Evolutionary conservation across 2,888 invertebrate genomes (phyloP), one percentile per base, ranked within the genome.

Genomic region (Deroplatys truncata): DNA sequence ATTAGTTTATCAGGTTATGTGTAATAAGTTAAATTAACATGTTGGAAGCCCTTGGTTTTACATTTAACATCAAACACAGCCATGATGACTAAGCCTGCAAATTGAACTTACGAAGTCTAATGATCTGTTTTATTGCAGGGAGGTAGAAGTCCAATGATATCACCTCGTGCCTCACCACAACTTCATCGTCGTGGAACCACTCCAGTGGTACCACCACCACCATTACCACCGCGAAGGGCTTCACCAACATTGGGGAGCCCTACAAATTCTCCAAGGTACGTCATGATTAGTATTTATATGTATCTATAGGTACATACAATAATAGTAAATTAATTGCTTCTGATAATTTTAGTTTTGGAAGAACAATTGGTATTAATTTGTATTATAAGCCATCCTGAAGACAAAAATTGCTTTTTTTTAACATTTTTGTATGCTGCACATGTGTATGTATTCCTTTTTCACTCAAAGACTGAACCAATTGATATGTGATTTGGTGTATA

Each of bases 151-250:
- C 95, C 95, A 2, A 94, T 95, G 93, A 94, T 95, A 91, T 95
- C 95, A 16, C 95, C 95, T 1, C 94, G 95, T 90, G 94, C 94
- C 90, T 96, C 96, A 83, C 95, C 95, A 1, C 94, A 94, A 89
- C 92, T 92, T 83, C 90, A 92, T 43, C 92, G 94, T 28, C 92
- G 94, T 82, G 94, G 93, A 8, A 92, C 92, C 25, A 91, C 87
- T 28, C 90, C 91, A n/a, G 89, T 89, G 16, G 90, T 92, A 84
- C 93, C 94, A 10, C 95, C 95, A 13, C 96, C 96, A 10, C 96
- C 96, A 13, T 93, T 96, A 89, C 96, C 96, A 16, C 96, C 96
- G 0, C 92, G 96, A 90, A 94, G 95, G 91, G 94, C 94, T 56
- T 95, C 95, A 0, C 95, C 95, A 20, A 94, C 94, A 1, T 92